Percentiles rank a stretch among this genome's conserved stretches.
Conservation (phyloP, 2,888 invertebrate species). For the Xestoiulus laeticollis region DNA sequence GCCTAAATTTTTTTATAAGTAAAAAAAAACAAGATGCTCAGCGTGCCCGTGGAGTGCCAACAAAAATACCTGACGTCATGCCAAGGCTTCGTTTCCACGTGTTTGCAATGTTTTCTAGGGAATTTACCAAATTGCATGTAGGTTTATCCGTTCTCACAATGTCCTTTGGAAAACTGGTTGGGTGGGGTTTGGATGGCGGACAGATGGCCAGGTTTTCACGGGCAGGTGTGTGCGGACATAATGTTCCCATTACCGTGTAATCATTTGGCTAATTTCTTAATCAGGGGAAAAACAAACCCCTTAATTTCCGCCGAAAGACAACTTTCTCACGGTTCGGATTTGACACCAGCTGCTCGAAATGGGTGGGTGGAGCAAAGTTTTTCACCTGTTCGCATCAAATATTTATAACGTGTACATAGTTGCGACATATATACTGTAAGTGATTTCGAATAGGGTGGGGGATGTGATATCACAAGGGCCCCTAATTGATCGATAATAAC, state of each 20-base stretch:
- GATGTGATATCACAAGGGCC: neutral
- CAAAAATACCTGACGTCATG: neutral
- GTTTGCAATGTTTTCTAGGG: neutral
- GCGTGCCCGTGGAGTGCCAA: neutral
- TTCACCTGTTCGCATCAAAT: constrained; percentile 17
- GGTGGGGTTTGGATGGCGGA: neutral
- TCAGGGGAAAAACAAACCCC: constrained; percentile 8
- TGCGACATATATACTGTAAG: neutral
- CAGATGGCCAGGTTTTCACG: constrained; percentile 6
- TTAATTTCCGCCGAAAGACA: neutral
- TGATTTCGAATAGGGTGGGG: too few species aligned
- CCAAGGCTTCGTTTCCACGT: neutral
- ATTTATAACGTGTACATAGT: neutral
- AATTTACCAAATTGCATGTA: neutral
- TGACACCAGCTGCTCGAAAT: neutral
- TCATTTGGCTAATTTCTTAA: neutral
- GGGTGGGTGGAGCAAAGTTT: neutral
- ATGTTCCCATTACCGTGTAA: neutral
- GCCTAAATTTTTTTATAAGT: too few species aligned
- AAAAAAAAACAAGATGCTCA: too few species aligned
- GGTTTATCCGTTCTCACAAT: neutral
- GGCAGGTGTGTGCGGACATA: neutral
- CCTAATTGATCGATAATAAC: neutral
- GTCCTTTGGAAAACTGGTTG: too few species aligned
- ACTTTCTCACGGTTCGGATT: constrained; percentile 20